Conservation (phyloP, 2,888 invertebrate genomes). For the Chorisops tibialis region DNA sequence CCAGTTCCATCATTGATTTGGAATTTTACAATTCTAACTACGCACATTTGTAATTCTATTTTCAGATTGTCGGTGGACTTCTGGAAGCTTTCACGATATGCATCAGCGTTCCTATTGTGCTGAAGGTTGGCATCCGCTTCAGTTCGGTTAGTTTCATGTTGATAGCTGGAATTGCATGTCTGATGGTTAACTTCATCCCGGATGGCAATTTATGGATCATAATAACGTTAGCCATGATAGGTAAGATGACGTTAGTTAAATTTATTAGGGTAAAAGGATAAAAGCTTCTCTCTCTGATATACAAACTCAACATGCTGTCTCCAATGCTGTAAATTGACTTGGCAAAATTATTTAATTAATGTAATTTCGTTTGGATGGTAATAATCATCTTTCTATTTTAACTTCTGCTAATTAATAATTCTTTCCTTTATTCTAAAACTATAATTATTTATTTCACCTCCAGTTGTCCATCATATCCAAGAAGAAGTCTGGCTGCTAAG, state of each 20-base stretch:
- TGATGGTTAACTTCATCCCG: constrained; percentile 57
- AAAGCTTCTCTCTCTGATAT: no score
- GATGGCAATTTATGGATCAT: constrained; percentile 59
- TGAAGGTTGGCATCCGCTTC: constrained; percentile 67
- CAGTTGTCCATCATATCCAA: no score
- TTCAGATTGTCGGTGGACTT: constrained; percentile 60
- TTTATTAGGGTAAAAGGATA: background rate
- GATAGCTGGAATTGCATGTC: constrained; percentile 66
- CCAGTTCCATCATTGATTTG: no score
- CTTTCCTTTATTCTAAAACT: no score
- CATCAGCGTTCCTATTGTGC: constrained; percentile 66
- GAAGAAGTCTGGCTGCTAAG: no score
- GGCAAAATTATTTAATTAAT: no score
- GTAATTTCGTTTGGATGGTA: no score
- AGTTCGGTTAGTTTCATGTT: constrained; percentile 68
- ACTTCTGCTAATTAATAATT: no score
- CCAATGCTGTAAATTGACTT: no score
- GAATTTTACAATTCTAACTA: background rate
- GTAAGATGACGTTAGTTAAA: constrained; percentile 43
- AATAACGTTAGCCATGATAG: constrained; percentile 68
- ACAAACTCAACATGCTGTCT: background rate
- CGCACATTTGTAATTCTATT: background rate
- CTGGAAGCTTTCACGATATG: constrained; percentile 73
- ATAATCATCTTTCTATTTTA: no score
- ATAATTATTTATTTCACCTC: no score